A percentile compares a stretch with the other conserved stretches of the same genome.
Conservation (phyloP, 2,888 invertebrate genomes). For the Acleris cristana region DNA sequence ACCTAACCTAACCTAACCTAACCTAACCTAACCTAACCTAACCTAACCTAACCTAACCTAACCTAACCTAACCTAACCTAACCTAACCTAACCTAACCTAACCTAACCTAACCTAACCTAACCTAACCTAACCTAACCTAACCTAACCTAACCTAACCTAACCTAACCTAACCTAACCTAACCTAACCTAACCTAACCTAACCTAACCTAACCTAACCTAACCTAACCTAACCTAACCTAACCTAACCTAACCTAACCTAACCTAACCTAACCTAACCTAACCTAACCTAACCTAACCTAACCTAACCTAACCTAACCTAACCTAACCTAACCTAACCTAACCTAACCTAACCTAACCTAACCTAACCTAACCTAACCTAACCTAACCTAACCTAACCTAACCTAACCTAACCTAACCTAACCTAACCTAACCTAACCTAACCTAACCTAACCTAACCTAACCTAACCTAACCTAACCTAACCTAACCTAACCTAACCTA, state of each 20-base stretch:
- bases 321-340: constrained; percentile 29
- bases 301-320: constrained; percentile 24
- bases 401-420: constrained; percentile 28
- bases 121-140: constrained; percentile 33
- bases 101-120: constrained; percentile 24
- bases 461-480: constrained; percentile 27
- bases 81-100: constrained; percentile 24
- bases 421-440: constrained; percentile 28
- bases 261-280: constrained; percentile 15
- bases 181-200: constrained; percentile 28
- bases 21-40: constrained; percentile 26
- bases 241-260: constrained; percentile 18
- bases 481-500: constrained; percentile 12
- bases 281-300: constrained; percentile 26
- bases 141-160: constrained; percentile 17
- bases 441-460: constrained; percentile 32
- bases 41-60: constrained; percentile 28
- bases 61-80: constrained; percentile 21
- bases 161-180: constrained; percentile 30
- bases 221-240: constrained; percentile 11
- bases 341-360: constrained; percentile 34
- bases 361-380: constrained; percentile 28
- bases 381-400: constrained; percentile 30
- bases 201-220: constrained; percentile 25
- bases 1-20: constrained; percentile 24